phyloP scores from a whole-genome alignment of 2,888 invertebrate species.

The Plusia festucae region DNA sequence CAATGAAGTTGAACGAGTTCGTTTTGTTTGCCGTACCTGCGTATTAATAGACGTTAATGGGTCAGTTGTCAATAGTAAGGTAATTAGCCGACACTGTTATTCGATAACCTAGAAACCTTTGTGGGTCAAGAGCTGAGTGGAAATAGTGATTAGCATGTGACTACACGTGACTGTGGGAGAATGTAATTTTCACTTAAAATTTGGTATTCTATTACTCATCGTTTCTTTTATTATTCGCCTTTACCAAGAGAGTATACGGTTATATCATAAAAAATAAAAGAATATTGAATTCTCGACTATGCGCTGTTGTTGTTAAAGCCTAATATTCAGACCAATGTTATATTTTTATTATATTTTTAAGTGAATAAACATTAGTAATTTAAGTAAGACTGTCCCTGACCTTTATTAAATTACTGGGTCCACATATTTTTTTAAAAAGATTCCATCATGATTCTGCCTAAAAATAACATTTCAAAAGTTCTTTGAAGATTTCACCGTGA shows the following conservation, averaged over 20 bases:
- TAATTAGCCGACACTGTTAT: slow-evolving; percentile 44
- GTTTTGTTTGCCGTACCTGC: slow-evolving; percentile 17
- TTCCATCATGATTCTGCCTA: slow-evolving; percentile 22
- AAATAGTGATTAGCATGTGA: slow-evolving; percentile 33
- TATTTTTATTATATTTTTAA: too few relatives aligned
- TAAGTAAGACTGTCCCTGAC: too few relatives aligned
- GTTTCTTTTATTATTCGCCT: background rate
- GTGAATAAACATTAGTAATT: too few relatives aligned
- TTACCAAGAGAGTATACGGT: too few relatives aligned
- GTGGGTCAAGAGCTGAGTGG: slow-evolving; percentile 25
- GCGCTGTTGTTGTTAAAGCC: too few relatives aligned
- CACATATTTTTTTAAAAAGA: slow-evolving; percentile 15
- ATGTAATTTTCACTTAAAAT: background rate
- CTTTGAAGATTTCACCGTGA: slow-evolving; percentile 47
- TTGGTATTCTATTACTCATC: slow-evolving; percentile 11
- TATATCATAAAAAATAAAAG: too few relatives aligned
- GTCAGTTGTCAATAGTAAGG: slow-evolving; percentile 36
- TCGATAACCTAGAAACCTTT: slow-evolving; percentile 48
- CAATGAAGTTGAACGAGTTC: slow-evolving; percentile 48
- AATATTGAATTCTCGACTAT: too few relatives aligned
- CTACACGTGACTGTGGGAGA: background rate
- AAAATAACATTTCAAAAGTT: slow-evolving; percentile 25
- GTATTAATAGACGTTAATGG: slow-evolving; percentile 36
- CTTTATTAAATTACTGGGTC: too few relatives aligned
- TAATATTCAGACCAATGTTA: too few relatives aligned